A percentile compares a stretch with the other conserved stretches of the same genome.
Evolutionary conservation across 2,797 vertebrate genomes (phyloP).

Genomic region (Peromyscus aztecus): DNA sequence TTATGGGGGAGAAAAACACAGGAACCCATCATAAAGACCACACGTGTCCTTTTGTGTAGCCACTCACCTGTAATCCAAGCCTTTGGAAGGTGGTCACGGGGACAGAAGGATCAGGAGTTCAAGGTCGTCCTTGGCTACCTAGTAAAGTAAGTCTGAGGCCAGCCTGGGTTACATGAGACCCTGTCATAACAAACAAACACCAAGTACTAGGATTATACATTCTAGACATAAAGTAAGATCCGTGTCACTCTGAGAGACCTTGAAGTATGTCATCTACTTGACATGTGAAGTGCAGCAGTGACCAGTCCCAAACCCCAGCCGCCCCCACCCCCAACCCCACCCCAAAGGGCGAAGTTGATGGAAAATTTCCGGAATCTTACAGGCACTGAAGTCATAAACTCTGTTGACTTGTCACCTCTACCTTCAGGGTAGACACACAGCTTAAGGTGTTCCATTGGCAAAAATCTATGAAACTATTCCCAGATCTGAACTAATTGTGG

Average conservation of each 20-base stretch:
- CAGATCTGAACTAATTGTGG: not conserved
- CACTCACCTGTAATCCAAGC: not conserved
- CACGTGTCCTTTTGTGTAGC: not conserved
- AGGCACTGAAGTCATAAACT: not conserved
- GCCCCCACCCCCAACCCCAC: not conserved
- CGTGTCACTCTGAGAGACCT: not conserved
- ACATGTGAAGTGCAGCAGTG: not conserved
- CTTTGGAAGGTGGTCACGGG: not conserved
- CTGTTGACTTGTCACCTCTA: not conserved
- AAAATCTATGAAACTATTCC: not conserved
- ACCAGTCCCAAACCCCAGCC: not conserved
- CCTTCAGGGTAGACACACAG: not conserved
- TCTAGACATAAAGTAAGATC: not conserved
- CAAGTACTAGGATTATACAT: not conserved
- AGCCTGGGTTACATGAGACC: not conserved
- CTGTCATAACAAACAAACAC: not conserved
- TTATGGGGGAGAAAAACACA: not conserved
- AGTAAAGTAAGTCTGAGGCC: not conserved
- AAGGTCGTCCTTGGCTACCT: not conserved
- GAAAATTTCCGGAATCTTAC: not conserved
- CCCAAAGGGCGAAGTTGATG: not conserved
- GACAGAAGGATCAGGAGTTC: not conserved
- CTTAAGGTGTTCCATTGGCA: not conserved
- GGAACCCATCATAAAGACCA: not conserved
- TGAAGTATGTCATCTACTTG: not conserved